phyloP scores from a whole-genome alignment of 2,888 invertebrate species.

The Polyploca ridens region DNA sequence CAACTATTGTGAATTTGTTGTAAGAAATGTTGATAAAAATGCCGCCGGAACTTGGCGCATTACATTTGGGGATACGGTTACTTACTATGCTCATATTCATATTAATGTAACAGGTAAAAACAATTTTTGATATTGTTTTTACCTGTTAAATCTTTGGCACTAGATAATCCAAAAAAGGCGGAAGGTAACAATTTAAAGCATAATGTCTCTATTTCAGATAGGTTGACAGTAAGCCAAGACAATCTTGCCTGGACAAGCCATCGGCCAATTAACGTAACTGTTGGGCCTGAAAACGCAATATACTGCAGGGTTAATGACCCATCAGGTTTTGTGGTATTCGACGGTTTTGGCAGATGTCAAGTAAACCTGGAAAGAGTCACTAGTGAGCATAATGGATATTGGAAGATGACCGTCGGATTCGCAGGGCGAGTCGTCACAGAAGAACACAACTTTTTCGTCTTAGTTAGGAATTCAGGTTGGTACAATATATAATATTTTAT shows the following conservation, averaged over 20 bases:
- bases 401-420: slow-evolving; percentile 55
- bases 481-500: not conserved
- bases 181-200: not conserved
- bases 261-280: slow-evolving; percentile 37
- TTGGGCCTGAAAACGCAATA: slow-evolving; percentile 61
- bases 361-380: slow-evolving; percentile 52
- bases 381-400: slow-evolving; percentile 53
- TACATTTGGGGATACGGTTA: slow-evolving; percentile 51
- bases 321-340: slow-evolving; percentile 41
- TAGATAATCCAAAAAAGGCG: not conserved
- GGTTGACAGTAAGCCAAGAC: slow-evolving; percentile 13
- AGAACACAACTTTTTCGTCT: slow-evolving; percentile 41
- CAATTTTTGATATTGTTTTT: not conserved
- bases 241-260: slow-evolving; percentile 39
- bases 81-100: slow-evolving; percentile 49
- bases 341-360: slow-evolving; percentile 63
- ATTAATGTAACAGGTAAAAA: not conserved
- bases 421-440: slow-evolving; percentile 53
- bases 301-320: slow-evolving; percentile 62
- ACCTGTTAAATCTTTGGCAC: not conserved
- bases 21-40: slow-evolving; percentile 37
- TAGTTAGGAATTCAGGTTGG: slow-evolving; percentile 51
- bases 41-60: slow-evolving; percentile 55
- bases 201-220: slow-evolving; percentile 15
- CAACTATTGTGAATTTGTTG: slow-evolving; percentile 55